These are phyloP conservation scores for Paraescarpia echinospica DNA, from an alignment of 1,140 invertebrate genomes.

Conservation along the genomic window DNA sequence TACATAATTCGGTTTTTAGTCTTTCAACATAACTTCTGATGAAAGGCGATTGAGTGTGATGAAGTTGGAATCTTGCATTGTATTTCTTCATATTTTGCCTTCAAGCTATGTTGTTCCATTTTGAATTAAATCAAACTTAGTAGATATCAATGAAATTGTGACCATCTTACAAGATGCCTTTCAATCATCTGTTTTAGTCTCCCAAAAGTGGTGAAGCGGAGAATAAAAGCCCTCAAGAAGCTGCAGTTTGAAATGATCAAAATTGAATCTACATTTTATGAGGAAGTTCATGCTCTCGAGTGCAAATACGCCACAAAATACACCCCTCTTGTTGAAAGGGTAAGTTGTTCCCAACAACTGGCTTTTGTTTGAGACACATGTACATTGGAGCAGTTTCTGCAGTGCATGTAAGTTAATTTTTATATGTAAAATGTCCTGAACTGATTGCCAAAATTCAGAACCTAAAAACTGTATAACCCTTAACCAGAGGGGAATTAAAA, in stretches of 20 bases:
- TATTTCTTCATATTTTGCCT: too few species aligned
- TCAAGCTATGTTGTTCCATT: not conserved
- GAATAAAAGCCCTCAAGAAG: constrained; percentile 90
- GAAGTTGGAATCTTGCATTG: too few species aligned
- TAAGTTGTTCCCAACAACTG: constrained; percentile 50
- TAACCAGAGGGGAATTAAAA: too few species aligned
- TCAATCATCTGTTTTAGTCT: constrained; percentile 54
- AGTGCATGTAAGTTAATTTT: too few species aligned
- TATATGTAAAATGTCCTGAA: too few species aligned
- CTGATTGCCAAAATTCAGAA: too few species aligned
- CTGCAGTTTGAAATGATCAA: constrained; percentile 84
- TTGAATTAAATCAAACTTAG: not conserved
- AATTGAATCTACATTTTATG: constrained; percentile 92
- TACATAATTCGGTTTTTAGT: not conserved
- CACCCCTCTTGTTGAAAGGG: constrained; percentile 80
- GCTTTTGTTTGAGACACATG: too few species aligned
- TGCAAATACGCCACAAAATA: constrained; percentile 86
- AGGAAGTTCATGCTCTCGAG: constrained; percentile 91
- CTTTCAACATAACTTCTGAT: not conserved
- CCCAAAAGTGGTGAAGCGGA: constrained; percentile 76
- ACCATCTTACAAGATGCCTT: not conserved
- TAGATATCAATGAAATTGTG: not conserved
- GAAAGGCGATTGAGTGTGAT: too few species aligned
- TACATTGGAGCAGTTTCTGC: too few species aligned
- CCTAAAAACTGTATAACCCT: too few species aligned